Evolutionary conservation across 2,888 invertebrate genomes (phyloP), one percentile per base, ranked within the genome.

Genomic region (Diachrysia chrysitis): DNA sequence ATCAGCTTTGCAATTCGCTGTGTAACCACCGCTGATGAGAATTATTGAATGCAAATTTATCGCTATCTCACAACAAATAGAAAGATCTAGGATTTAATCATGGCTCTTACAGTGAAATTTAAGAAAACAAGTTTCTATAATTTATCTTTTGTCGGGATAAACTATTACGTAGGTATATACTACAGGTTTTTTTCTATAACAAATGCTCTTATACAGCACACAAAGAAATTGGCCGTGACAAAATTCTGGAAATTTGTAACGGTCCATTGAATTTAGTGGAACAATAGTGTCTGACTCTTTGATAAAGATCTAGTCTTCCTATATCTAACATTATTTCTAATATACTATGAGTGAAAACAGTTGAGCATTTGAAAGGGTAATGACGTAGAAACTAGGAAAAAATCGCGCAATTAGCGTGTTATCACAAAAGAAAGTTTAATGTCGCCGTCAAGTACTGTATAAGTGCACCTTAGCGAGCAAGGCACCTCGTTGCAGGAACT

Each of bases 41-140:
- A 82, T 84, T 87, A 91, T 91, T 89, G 87, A 89, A 90, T 90
- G 89, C 85, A 69, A 83, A 87, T 87, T 87, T 82, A 85, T 75
- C 66, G 51, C 46, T 61, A 54, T 58, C 59, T 73, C 64, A 25
- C 58, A 71, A 76, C 63, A 66, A 73, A 78, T 80, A 72, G 55
- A 63, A 70, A 64, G 62, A 63, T 51, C 70, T 51, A 51, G 17
- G 64, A 67, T 61, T 25, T 58, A 69, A 65, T 51, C 51, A 63
- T 58, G 72, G 58, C 46, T 65, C 10, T 56, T 57, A 21, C 3
- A 48, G 16, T 37, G 16, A 16, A 32, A 32, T 10, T 10, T 10
- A 3, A 37, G 14, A 9, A 32, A 32, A 7, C 10, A 42, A n/a
- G 14, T 37, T 37, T 37, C 4, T 16, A 14, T 16, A 1, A 16